phyloP scores from a whole-genome alignment of 64 coral and sea anemone species.

The Pocillopora damicornis region DNA sequence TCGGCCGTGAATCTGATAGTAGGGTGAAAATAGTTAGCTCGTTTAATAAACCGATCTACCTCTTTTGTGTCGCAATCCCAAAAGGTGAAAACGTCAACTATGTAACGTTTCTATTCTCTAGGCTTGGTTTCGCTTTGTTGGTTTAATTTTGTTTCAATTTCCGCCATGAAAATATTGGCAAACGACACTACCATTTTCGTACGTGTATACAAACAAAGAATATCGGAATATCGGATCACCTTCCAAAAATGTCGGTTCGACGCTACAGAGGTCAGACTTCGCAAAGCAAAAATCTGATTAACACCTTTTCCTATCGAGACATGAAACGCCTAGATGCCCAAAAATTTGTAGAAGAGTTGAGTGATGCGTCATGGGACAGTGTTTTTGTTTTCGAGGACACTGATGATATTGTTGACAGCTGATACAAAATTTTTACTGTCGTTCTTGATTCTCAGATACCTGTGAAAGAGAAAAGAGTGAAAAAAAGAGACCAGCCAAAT shows the following conservation, averaged over 20 bases:
- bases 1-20: too few relatives aligned
- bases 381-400: constrained; percentile 53
- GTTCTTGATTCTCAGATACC: constrained; percentile 33
- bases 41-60: too few relatives aligned
- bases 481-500: constrained; percentile 27
- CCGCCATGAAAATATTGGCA: too few relatives aligned
- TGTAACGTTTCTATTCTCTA: too few relatives aligned
- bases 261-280: neutral
- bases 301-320: constrained; percentile 3
- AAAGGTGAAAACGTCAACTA: too few relatives aligned
- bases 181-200: too few relatives aligned
- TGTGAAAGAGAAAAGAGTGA: constrained; percentile 24
- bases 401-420: constrained; percentile 32
- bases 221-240: constrained; percentile 32
- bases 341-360: constrained; percentile 15
- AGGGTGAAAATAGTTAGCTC: too few relatives aligned
- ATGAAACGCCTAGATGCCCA: neutral
- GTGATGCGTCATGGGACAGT: neutral
- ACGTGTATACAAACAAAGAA: neutral
- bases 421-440: too few relatives aligned
- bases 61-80: too few relatives aligned
- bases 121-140: too few relatives aligned
- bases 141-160: too few relatives aligned
- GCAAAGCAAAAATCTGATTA: neutral
- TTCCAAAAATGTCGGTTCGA: constrained; percentile 5